Conservation (phyloP, 2,888 invertebrate species). For the Hypselothyrea guttata region DNA sequence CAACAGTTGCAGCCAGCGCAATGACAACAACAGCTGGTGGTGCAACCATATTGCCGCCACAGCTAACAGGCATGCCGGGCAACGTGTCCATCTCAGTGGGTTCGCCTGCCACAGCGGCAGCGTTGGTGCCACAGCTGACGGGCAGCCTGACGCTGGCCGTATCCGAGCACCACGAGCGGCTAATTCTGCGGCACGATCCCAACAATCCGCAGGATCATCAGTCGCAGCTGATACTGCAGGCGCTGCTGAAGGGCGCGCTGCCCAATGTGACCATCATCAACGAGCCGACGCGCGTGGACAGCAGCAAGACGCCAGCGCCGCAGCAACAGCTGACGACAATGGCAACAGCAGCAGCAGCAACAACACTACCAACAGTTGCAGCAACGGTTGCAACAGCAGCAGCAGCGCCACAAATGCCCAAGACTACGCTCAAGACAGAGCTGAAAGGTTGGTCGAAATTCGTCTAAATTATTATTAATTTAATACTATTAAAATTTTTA, state of each 20-base stretch:
- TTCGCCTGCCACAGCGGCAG: slow-evolving; percentile 79
- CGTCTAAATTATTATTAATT: neutral
- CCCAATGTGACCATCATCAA: slow-evolving; percentile 82
- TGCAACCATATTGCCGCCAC: slow-evolving; percentile 64
- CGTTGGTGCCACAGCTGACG: slow-evolving; percentile 84
- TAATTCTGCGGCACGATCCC: slow-evolving; percentile 87
- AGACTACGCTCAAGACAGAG: slow-evolving; percentile 44
- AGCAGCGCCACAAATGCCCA: slow-evolving; percentile 40
- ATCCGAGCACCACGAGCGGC: slow-evolving; percentile 86
- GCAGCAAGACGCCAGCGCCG: slow-evolving; percentile 30
- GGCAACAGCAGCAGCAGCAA: slow-evolving; percentile 31
- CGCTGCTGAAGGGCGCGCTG: slow-evolving; percentile 81
- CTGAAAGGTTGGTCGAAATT: slow-evolving; percentile 45
- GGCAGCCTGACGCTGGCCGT: slow-evolving; percentile 86
- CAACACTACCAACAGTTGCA: slow-evolving; percentile 34
- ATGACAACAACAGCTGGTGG: slow-evolving; percentile 54
- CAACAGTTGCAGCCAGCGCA: slow-evolving; percentile 31
- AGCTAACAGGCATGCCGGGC: slow-evolving; percentile 68
- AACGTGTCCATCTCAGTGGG: slow-evolving; percentile 78
- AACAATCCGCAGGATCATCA: slow-evolving; percentile 84
- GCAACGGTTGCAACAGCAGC: slow-evolving; percentile 29
- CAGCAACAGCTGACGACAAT: slow-evolving; percentile 24
- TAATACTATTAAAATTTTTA: neutral
- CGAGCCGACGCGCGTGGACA: slow-evolving; percentile 77
- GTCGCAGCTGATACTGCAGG: slow-evolving; percentile 82